Base-by-base conservation (phyloP, 2,113 vertebrate genomes). In the Lipophrys pholis region DNA sequence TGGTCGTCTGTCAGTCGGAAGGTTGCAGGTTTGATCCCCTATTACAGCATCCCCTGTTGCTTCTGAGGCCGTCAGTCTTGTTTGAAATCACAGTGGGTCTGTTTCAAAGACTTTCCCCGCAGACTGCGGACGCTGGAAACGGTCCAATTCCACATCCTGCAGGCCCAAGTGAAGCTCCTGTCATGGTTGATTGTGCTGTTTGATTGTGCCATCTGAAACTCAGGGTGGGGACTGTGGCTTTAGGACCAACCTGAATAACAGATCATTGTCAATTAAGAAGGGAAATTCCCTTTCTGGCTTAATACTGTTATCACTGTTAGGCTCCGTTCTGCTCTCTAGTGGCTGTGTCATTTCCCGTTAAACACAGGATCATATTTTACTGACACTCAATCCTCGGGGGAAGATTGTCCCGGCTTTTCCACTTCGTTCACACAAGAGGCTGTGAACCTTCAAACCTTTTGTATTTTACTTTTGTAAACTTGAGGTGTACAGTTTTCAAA, bases 211-310 rank as follows among this genome's bases (percentile, higher is more conserved):
- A 48, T 82, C 69, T 65, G 2, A 42, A 60, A 60, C 66, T 66
- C 35, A 48, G 39, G n/a, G 75, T 69, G 45, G 63, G 43, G 49
- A 42, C 56, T 78, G 83, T 63, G 46, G 49, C 45, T 78, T 78
- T 56, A 30, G 42, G 65, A 54, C 35, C 41, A 12, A 30, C 72
- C 45, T 60, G 52, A 41, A 41, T 36, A 67, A 69, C 51, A 62
- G 38, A 67, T 81, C 67, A 68, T 50, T 68, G 76, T 57, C 15
- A 73, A 74, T 71, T 80, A 73, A 49, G 72, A 69, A 72, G 35
- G 35, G 45, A 67, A 64, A 63, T 60, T 15, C 51, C 49, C 10
- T 30, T 54, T 48, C 57, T 15, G 39, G 14, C 48, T 7, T 36
- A 67, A 72, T 11, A 42, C 51, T 82, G 30, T 21, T 58, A 76